phyloP scores from a whole-genome alignment of 2,888 invertebrate genomes.

The Lasioglossum figueresi region DNA sequence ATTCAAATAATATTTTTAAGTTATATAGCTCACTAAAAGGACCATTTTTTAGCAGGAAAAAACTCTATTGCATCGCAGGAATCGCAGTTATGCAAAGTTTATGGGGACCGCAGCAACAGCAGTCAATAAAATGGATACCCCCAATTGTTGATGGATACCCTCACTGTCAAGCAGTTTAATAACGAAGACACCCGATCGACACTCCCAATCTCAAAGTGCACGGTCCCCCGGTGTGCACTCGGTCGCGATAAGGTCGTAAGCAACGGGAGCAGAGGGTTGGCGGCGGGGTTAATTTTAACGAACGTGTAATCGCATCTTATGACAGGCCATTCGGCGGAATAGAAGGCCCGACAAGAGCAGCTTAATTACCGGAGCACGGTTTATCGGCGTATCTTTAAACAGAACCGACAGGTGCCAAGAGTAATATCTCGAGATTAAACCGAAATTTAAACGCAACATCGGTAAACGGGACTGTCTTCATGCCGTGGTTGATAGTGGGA shows the following conservation, averaged over 20 bases:
- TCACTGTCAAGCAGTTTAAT: neutral
- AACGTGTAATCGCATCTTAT: constrained; percentile 42
- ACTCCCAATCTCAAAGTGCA: neutral
- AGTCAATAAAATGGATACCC: neutral
- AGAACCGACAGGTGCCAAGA: constrained; percentile 28
- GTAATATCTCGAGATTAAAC: constrained; percentile 45
- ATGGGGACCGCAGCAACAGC: neutral
- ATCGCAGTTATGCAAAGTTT: neutral
- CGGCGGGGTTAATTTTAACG: constrained; percentile 28
- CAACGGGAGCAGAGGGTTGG: neutral
- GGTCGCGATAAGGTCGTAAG: neutral
- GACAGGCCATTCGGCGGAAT: constrained; percentile 30
- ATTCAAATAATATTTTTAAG: no score
- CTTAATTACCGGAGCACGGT: constrained; percentile 37
- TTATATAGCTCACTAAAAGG: neutral
- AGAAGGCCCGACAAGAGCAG: constrained; percentile 31
- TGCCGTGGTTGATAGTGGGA: neutral
- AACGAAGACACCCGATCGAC: neutral
- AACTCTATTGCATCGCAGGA: neutral
- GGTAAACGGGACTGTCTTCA: neutral
- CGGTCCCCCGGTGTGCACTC: neutral
- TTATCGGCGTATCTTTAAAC: constrained; percentile 45
- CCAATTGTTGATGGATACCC: neutral
- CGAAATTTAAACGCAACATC: constrained; percentile 35
- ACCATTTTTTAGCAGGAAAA: neutral